Base-by-base conservation (phyloP, 2,113 vertebrate genomes). In the Bambusicola thoracicus region DNA sequence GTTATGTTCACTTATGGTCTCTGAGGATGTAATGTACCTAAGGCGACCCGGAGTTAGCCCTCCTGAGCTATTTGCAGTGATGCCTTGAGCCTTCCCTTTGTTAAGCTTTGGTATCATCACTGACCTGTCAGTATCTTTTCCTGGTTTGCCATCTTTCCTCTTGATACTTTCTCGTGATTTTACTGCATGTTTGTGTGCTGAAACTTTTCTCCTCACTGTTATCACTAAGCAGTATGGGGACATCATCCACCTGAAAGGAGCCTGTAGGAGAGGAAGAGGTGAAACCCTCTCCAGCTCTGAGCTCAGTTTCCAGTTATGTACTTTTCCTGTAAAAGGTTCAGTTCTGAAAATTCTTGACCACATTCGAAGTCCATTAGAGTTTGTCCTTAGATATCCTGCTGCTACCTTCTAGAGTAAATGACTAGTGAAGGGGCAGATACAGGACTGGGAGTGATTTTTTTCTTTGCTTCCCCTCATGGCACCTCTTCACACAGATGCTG, bases 291-390 rank as follows among this genome's bases (percentile, higher is more conserved):
- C 46, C 19, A 38, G 48, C 30, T 7, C 30, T 6, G 38, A 5
- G 9, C 51, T 89, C 38, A 49, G 34, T 72, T 62, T 81, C 51
- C 29, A 73, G 32, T n/a, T 27, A 8, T 27, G 41, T 49, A 25
- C 22, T 80, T 90, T 41, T 22, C 16, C n/a, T 79, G 29, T 63
- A 43, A 63, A 90, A 78, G 11, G 10, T 53, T 34, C 20, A 17
- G 29, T 90, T 90, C 34, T 84, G 61, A 84, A 90, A 72, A 68
- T 84, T 78, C 32, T 44, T 88, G 12, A 55, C 30, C 18, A 20
- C 5, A 12, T 1, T 6, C n/a, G 32, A 32, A 20, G 30, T 66
- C 73, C 21, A 22, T 18, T 61, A 38, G 66, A 72, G 11, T 53
- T 90, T 82, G 10, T 74, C 27, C 32, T 53, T 83, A 32, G 32